Evolutionary conservation across 1,140 invertebrate species (phyloP).

Genomic region (Coptotermes formosanus): DNA sequence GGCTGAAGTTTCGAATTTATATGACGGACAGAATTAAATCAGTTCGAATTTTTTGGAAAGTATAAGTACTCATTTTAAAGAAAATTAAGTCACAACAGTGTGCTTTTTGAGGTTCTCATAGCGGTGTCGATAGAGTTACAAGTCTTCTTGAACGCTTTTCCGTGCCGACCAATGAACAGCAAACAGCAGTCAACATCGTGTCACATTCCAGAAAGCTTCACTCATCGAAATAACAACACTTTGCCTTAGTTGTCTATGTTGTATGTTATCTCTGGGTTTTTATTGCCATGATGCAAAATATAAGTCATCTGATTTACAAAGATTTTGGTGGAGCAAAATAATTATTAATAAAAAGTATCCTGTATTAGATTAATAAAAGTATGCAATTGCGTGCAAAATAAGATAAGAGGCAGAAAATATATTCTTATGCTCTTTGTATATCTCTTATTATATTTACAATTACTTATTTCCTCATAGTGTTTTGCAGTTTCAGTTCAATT

Average conservation of each 20-base stretch:
- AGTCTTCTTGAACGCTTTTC: no score
- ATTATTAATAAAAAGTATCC: background rate
- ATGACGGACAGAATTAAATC: no score
- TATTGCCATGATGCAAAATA: slow-evolving; percentile 19
- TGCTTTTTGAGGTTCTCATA: no score
- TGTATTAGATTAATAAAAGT: background rate
- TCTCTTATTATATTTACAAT: background rate
- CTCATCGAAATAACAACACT: background rate
- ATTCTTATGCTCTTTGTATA: background rate
- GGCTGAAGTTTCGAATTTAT: no score
- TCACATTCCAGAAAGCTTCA: no score
- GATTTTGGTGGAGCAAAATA: slow-evolving; percentile 3
- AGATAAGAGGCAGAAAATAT: background rate
- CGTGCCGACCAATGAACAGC: no score
- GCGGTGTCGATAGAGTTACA: no score
- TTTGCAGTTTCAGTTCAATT: background rate
- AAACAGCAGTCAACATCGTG: no score
- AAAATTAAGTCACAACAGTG: no score
- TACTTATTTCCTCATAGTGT: background rate
- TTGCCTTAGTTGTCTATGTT: background rate
- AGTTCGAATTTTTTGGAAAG: no score
- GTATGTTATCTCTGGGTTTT: background rate
- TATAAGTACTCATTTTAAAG: no score
- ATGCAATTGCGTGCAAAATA: background rate
- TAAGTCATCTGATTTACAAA: background rate